Conservation (phyloP, 2,888 invertebrate species). For the Caenorhabditis doughertyi region DNA sequence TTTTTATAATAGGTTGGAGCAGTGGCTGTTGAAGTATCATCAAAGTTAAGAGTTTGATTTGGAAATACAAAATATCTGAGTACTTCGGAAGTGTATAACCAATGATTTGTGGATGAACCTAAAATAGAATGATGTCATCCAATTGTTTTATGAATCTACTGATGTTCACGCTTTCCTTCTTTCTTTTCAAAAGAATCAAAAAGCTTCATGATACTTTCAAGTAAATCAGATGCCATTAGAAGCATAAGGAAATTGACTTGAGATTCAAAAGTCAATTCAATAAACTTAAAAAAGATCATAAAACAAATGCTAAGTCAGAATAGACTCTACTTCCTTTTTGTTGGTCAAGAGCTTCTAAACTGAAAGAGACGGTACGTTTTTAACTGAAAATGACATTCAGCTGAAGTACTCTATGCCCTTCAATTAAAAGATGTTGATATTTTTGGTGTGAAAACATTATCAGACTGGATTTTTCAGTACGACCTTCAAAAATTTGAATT, state of each 20-base stretch:
- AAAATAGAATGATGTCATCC: background rate
- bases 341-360: background rate
- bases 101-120: conserved; percentile 81
- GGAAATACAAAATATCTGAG: conserved; percentile 81
- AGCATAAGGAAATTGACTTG: too few relatives aligned
- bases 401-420: too few relatives aligned
- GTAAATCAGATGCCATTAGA: too few relatives aligned
- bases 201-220: too few relatives aligned
- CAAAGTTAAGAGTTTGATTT: conserved; percentile 74
- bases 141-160: too few relatives aligned
- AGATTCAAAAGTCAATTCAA: conserved; percentile 2
- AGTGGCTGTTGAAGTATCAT: conserved; percentile 66
- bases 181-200: background rate
- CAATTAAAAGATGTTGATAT: too few relatives aligned
- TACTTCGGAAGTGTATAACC: conserved; percentile 82
- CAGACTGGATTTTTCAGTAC: too few relatives aligned
- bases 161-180: too few relatives aligned
- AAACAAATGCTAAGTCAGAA: background rate
- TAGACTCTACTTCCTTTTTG: background rate
- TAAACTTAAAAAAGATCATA: background rate
- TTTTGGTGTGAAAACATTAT: too few relatives aligned
- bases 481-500: too few relatives aligned
- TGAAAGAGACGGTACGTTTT: too few relatives aligned
- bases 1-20: conserved; percentile 78
- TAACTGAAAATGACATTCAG: too few relatives aligned